Conservation (phyloP, 2,888 invertebrate genomes). For the Pyrgus malvae region DNA sequence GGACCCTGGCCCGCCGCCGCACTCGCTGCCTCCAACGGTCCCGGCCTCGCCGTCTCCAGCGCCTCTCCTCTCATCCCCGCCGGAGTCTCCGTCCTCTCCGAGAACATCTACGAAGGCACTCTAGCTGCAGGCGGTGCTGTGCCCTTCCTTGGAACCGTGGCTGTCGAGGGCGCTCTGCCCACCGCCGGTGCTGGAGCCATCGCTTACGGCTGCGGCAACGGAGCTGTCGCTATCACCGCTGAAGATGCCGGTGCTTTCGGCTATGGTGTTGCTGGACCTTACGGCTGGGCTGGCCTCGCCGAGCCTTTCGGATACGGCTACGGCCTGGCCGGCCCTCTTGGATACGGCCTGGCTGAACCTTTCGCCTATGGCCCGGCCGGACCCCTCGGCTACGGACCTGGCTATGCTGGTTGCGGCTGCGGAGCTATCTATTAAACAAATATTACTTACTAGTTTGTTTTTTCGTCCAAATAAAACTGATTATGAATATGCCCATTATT, state of each 20-base stretch:
- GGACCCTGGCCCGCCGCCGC: constrained; percentile 10
- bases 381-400: constrained; percentile 21
- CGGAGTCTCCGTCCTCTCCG: no score
- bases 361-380: constrained; percentile 16
- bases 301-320: constrained; percentile 14
- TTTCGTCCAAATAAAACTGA: no score
- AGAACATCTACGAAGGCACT: constrained; percentile 43
- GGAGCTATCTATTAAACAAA: no score
- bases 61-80: no score
- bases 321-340: constrained; percentile 7
- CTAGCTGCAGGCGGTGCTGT: constrained; percentile 39
- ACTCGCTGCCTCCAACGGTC: no score
- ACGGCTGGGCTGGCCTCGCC: constrained; percentile 20
- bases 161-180: constrained; percentile 28
- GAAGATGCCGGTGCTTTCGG: constrained; percentile 32
- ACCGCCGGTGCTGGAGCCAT: constrained; percentile 27
- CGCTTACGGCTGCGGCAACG: constrained; percentile 32
- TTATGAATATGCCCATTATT: no score
- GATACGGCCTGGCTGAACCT: constrained; percentile 7
- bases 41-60: constrained; percentile 35
- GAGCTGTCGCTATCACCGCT: constrained; percentile 35
- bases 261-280: constrained; percentile 1
- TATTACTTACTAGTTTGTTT: no score
- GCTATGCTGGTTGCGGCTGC: neutral
- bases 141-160: constrained; percentile 39